phyloP scores from a whole-genome alignment of 2,888 invertebrate species.

The Cancer borealis region DNA sequence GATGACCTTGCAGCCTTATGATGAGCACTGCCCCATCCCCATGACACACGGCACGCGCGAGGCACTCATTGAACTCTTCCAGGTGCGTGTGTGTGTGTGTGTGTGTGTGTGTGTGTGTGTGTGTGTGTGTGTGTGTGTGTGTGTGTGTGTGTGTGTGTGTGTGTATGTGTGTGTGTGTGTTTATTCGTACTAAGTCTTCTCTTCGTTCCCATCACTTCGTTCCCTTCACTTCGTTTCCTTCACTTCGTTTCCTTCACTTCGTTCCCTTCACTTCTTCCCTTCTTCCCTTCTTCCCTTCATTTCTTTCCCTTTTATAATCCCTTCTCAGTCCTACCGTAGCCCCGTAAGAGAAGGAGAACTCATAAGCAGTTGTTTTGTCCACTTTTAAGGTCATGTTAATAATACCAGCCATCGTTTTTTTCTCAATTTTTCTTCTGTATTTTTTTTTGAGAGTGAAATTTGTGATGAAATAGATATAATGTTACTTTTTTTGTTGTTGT shows the following conservation, averaged over 20 bases:
- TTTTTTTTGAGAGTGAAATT: background rate
- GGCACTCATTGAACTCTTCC: slow-evolving; percentile 83
- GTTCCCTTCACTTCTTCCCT: too few relatives aligned
- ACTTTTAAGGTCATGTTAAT: background rate
- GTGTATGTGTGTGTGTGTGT: background rate
- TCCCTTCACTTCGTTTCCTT: too few relatives aligned
- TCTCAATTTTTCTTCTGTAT: background rate
- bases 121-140: slow-evolving; percentile 45
- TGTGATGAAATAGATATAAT: too few relatives aligned
- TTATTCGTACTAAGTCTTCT: background rate
- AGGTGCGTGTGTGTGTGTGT: slow-evolving; percentile 50
- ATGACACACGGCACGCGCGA: slow-evolving; percentile 85
- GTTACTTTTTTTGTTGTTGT: too few relatives aligned
- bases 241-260: background rate
- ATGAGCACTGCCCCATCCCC: slow-evolving; percentile 82
- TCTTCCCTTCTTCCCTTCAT: background rate
- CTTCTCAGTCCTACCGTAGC: background rate
- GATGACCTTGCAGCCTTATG: slow-evolving; percentile 83
- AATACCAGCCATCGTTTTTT: background rate
- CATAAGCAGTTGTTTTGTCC: background rate
- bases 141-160: slow-evolving; percentile 5
- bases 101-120: slow-evolving; percentile 40
- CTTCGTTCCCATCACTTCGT: background rate
- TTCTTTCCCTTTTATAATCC: background rate
- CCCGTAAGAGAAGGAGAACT: background rate